Evolutionary conservation across 2,797 vertebrate genomes (phyloP).

Genomic region (Eurystomus glaucurus): DNA sequence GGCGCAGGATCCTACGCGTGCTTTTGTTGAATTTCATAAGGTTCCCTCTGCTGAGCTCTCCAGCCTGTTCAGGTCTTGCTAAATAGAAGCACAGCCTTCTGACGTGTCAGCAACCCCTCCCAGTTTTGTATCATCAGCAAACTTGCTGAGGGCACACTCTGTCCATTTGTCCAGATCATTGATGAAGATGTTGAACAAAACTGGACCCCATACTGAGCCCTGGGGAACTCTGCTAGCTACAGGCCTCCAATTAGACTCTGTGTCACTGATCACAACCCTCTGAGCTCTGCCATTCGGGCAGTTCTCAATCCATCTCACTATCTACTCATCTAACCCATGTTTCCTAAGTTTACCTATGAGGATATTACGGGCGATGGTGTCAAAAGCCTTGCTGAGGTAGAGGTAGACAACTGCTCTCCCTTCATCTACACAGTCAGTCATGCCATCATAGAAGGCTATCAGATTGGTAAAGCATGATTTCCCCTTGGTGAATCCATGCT

Average conservation of each 20-base stretch:
- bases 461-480: neutral
- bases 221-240: neutral
- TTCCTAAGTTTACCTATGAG: neutral
- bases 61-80: neutral
- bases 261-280: neutral
- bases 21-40: neutral
- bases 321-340: neutral
- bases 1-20: neutral
- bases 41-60: neutral
- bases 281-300: neutral
- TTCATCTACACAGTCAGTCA: neutral
- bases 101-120: neutral
- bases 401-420: neutral
- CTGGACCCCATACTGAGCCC: neutral
- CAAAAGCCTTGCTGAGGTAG: neutral
- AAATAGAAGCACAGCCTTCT: neutral
- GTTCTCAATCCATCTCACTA: neutral
- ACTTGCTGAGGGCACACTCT: neutral
- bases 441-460: neutral
- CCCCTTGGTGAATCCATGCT: neutral
- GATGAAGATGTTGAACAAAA: neutral
- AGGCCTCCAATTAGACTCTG: neutral
- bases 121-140: neutral
- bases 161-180: neutral
- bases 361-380: neutral